Evolutionary conservation across 64 coral and sea anemone species (phyloP), one percentile per base, ranked within the genome.

Genomic region (Montipora capricornis): DNA sequence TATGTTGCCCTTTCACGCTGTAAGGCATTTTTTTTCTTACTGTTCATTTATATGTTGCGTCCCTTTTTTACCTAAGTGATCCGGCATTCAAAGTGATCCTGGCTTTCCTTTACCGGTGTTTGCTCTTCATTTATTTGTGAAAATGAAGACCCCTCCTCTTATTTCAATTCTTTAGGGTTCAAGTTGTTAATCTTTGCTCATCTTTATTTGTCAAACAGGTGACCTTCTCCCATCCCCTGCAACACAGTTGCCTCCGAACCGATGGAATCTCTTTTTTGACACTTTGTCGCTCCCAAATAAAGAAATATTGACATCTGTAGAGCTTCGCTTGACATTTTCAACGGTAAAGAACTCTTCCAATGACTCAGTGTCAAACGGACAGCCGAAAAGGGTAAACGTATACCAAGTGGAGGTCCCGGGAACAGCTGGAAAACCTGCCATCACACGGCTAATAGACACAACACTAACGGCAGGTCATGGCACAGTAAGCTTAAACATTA

Each of bases 401-500:
- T 92, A 98, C 66, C 96, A 95, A 83, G 93, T 98, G 58, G 20
- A 90, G 14, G 74, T 89, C 49, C 90, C 96, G 19, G 57, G 15
- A 87, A 70, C 62, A 67, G 55, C 29, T 19, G 87, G 61, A 49
- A 49, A 84, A 24, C 93, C 92, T 55, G 89, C 69, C 26, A 83
- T 73, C 49, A 94, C 73, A 76, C 75, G 92, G 47, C 79, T 98
- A 19, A 90, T 98, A 57, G 93, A 89, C 81, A 92, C 96, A 7
- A 89, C 78, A 74, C 75, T 71, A 79, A 73, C 82, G 53, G 14
- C 70, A 44, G 87, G 44, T 64, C 74, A 68, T 60, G 95, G 92
- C 71, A 90, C 92, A 84, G 84, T 96, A 46, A 96, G 75, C 44
- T 99, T 94, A 68, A 87, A 99, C 76, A 87, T 99, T 16, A 78